Evolutionary conservation across 1,140 invertebrate species (phyloP).

Genomic region (Drosophila miranda): DNA sequence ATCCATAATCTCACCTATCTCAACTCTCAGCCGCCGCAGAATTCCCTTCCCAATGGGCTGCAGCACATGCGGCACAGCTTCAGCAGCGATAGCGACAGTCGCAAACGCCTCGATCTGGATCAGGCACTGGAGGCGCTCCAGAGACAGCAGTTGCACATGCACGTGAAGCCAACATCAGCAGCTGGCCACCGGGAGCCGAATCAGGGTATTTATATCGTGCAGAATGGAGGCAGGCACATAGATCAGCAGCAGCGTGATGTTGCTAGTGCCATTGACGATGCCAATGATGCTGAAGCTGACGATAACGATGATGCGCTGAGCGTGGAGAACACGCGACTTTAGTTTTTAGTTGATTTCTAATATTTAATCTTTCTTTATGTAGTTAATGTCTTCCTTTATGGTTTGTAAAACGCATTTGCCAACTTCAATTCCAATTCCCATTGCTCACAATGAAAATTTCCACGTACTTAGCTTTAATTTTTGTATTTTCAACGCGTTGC

Average conservation of each 20-base stretch:
- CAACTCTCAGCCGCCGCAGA: slow-evolving; percentile 21
- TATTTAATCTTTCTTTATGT: slow-evolving; percentile 39
- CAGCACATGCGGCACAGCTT: slow-evolving; percentile 63
- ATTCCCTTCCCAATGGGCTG: slow-evolving; percentile 19
- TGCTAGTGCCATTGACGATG: neutral
- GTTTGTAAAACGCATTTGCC: slow-evolving; percentile 58
- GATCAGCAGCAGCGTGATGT: neutral
- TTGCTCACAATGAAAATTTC: slow-evolving; percentile 36
- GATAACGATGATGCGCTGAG: slow-evolving; percentile 73
- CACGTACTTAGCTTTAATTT: slow-evolving; percentile 65
- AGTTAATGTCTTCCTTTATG: slow-evolving; percentile 41
- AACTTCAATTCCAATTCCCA: slow-evolving; percentile 22
- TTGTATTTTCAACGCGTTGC: slow-evolving; percentile 18
- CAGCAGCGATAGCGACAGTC: slow-evolving; percentile 69
- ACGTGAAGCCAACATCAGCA: slow-evolving; percentile 44
- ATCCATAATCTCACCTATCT: slow-evolving; percentile 65
- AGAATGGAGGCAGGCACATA: slow-evolving; percentile 42
- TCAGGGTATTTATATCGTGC: slow-evolving; percentile 39
- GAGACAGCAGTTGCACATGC: slow-evolving; percentile 51
- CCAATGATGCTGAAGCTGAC: slow-evolving; percentile 13
- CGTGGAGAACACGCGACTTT: slow-evolving; percentile 80
- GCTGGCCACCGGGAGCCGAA: slow-evolving; percentile 12
- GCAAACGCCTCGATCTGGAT: slow-evolving; percentile 69
- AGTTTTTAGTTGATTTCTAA: slow-evolving; percentile 52
- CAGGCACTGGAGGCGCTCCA: slow-evolving; percentile 60